Percentiles rank a stretch among this genome's conserved stretches.
Conservation (phyloP, 2,113 vertebrate species). For the Sterrhoptilus dennistouni region DNA sequence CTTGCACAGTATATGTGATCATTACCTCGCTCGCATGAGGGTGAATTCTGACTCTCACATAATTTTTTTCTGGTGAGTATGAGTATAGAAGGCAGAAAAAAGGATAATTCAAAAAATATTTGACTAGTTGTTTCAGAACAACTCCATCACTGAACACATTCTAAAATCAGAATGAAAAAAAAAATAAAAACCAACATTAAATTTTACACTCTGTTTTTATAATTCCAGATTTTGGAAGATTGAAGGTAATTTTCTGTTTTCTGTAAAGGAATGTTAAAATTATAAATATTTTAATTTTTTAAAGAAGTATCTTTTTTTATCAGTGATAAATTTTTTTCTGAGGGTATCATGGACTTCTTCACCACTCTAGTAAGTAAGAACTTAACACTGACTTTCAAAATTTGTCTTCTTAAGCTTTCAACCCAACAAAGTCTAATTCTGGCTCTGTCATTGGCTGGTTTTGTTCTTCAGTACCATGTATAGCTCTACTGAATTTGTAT, state of each 20-base stretch:
- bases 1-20: neutral
- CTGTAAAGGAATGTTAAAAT: neutral
- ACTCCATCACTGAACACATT: neutral
- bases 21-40: neutral
- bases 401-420: neutral
- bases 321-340: neutral
- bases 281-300: neutral
- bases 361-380: neutral
- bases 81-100: neutral
- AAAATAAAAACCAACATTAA: fast-evolving
- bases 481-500: neutral
- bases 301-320: neutral
- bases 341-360: neutral
- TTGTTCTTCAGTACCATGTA: neutral
- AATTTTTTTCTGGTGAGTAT: neutral
- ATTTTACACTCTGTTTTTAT: neutral
- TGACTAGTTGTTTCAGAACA: neutral
- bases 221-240: neutral
- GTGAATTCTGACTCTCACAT: neutral
- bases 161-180: neutral
- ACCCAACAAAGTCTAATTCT: neutral
- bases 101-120: neutral
- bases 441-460: neutral
- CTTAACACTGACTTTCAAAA: neutral
- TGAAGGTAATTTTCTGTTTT: neutral